Percentiles rank a stretch among this genome's conserved stretches.
Conservation (phyloP, 1,140 invertebrate species). For the Sycobia sp. region DNA sequence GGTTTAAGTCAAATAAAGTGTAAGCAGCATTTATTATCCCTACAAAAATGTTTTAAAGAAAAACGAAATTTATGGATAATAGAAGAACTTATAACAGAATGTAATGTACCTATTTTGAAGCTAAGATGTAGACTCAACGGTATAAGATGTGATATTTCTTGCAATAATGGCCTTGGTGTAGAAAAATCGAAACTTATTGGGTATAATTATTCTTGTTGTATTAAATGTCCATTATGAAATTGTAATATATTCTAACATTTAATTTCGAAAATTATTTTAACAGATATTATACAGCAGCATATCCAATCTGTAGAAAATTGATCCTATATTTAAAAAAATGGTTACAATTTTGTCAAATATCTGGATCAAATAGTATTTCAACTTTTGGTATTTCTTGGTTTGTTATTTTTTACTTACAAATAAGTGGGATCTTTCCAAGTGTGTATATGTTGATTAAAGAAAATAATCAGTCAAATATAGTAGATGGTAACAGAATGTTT, state of each 20-base stretch:
- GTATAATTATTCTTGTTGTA: conserved; percentile 35
- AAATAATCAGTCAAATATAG: conserved; percentile 17
- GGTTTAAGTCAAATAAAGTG: not conserved
- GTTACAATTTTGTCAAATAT: conserved; percentile 43
- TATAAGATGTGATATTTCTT: conserved; percentile 65
- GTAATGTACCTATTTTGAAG: conserved; percentile 65
- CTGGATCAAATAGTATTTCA: conserved; percentile 36
- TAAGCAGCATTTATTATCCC: conserved; percentile 2
- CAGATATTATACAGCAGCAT: conserved; percentile 53
- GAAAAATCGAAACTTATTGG: conserved; percentile 63
- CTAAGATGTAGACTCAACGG: conserved; percentile 55
- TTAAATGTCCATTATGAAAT: not conserved
- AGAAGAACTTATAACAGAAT: conserved; percentile 35
- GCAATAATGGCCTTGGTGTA: conserved; percentile 62
- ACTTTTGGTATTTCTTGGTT: conserved; percentile 46
- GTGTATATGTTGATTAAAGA: conserved; percentile 10
- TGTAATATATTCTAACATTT: not conserved
- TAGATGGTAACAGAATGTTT: conserved; percentile 20
- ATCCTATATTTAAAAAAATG: conserved; percentile 61
- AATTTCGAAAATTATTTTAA: conserved; percentile 31
- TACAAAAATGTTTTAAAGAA: conserved; percentile 19
- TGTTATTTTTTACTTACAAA: conserved; percentile 51
- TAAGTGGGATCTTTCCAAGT: conserved; percentile 30
- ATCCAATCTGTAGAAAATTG: conserved; percentile 48
- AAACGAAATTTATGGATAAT: conserved; percentile 36